These are phyloP conservation scores for Argyra leucocephala DNA, from an alignment of 2,888 invertebrate species.

Conservation along the genomic window DNA sequence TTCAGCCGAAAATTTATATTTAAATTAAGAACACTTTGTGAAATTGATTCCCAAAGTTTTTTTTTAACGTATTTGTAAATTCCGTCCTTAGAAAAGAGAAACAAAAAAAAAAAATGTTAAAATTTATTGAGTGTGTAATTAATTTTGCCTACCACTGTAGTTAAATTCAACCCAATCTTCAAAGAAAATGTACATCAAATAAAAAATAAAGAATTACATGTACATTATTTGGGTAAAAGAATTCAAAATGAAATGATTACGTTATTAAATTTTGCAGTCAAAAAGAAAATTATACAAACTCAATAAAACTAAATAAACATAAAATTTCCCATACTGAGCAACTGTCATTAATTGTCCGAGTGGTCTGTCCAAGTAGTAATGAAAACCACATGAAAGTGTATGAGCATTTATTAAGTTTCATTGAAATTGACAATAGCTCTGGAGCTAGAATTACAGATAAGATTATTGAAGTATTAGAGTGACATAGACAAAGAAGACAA, in stretches of 20 bases:
- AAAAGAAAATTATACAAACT: constrained; percentile 11
- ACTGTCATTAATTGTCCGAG: constrained; percentile 13
- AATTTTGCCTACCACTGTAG: too few species aligned
- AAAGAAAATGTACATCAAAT: constrained; percentile 8
- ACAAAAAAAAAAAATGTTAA: too few species aligned
- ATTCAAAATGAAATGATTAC: constrained; percentile 16
- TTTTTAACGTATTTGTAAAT: too few species aligned
- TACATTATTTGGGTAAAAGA: constrained; percentile 14
- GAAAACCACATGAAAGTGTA: constrained; percentile 9
- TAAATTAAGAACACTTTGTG: too few species aligned
- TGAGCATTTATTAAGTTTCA: too few species aligned
- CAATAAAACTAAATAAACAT: constrained; percentile 15
- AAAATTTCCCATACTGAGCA: constrained; percentile 13
- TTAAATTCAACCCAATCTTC: constrained; percentile 10
- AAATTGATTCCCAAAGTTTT: too few species aligned
- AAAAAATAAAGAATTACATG: constrained; percentile 7
- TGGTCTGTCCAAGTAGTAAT: constrained; percentile 12
- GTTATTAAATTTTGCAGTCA: constrained; percentile 12
- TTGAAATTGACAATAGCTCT: constrained; percentile 10
- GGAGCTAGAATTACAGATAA: constrained; percentile 11
- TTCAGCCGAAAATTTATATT: too few species aligned
- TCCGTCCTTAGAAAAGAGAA: too few species aligned
- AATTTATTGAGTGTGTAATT: too few species aligned
- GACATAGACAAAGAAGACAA: too few species aligned
- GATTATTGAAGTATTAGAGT: too few species aligned